Conservation (phyloP, 2,888 invertebrate species). For the Dusona sp. region DNA sequence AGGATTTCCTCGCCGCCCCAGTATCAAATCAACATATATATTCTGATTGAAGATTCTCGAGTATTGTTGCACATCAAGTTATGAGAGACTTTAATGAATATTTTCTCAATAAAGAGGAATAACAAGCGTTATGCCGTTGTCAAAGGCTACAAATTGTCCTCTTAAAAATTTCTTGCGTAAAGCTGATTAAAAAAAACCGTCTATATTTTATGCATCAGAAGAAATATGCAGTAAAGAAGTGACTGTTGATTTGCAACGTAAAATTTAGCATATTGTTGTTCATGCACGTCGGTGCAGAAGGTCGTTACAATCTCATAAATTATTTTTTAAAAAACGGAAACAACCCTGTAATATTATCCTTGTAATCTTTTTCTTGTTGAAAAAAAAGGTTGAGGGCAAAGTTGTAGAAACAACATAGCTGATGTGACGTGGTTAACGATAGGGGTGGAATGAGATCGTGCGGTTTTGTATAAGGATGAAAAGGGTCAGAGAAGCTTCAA, state of each 20-base stretch:
- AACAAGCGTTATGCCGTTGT: background rate
- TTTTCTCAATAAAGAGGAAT: background rate
- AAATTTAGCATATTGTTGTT: no score
- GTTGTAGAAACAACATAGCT: conserved; percentile 2
- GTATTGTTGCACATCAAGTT: background rate
- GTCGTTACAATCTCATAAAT: conserved; percentile 27
- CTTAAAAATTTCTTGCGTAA: background rate
- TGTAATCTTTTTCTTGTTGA: background rate
- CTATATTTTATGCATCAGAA: background rate
- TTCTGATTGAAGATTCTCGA: conserved; percentile 12
- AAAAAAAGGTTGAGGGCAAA: background rate
- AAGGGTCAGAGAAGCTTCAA: conserved; percentile 42
- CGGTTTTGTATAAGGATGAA: conserved; percentile 22
- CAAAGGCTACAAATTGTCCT: background rate
- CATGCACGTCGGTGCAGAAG: background rate
- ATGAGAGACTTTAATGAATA: background rate
- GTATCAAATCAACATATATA: conserved; percentile 10
- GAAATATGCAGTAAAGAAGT: background rate
- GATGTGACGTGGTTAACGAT: conserved; percentile 37
- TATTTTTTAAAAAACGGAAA: background rate
- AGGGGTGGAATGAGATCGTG: background rate
- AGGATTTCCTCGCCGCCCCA: conserved; percentile 14
- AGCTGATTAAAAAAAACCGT: background rate
- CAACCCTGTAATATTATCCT: background rate
- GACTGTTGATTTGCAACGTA: background rate